These are phyloP conservation scores for Drosophila tripunctata DNA, from an alignment of 2,888 invertebrate species.

Conservation along the genomic window DNA sequence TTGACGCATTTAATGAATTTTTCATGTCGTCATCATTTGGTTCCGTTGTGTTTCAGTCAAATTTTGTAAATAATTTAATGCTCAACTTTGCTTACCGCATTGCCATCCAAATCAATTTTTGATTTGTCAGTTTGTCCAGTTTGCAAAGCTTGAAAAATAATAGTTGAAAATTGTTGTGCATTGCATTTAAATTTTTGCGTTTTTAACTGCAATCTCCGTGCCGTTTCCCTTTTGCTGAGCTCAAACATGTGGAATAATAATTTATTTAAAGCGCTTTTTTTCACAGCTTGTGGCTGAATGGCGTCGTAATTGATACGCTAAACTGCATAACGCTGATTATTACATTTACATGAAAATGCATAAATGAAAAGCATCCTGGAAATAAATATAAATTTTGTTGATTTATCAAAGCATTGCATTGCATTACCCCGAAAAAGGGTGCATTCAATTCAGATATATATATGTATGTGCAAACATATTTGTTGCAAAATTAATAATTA, in stretches of 20 bases:
- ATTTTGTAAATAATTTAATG: slow-evolving; percentile 70
- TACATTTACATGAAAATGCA: slow-evolving; percentile 64
- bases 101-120: slow-evolving; percentile 76
- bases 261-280: slow-evolving; percentile 63
- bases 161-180: slow-evolving; percentile 18
- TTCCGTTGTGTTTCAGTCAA: slow-evolving; percentile 18
- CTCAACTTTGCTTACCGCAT: slow-evolving; percentile 71
- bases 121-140: slow-evolving; percentile 53
- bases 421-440: not conserved
- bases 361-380: slow-evolving; percentile 40
- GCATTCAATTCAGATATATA: not conserved
- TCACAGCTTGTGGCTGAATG: slow-evolving; percentile 33
- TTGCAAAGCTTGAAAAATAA: not conserved
- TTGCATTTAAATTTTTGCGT: slow-evolving; percentile 25
- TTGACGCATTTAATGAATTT: slow-evolving; percentile 72
- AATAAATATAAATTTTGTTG: slow-evolving; percentile 1
- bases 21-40: slow-evolving; percentile 58
- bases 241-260: slow-evolving; percentile 53
- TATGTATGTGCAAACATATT: slow-evolving; percentile 7
- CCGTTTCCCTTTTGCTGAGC: not conserved
- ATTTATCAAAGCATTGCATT: slow-evolving; percentile 8
- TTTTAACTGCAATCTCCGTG: not conserved
- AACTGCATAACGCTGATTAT: slow-evolving; percentile 76
- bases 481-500: slow-evolving; percentile 57
- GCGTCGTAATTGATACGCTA: slow-evolving; percentile 75